phyloP scores from a whole-genome alignment of 2,797 vertebrate genomes.

The Siniperca scherzeri region DNA sequence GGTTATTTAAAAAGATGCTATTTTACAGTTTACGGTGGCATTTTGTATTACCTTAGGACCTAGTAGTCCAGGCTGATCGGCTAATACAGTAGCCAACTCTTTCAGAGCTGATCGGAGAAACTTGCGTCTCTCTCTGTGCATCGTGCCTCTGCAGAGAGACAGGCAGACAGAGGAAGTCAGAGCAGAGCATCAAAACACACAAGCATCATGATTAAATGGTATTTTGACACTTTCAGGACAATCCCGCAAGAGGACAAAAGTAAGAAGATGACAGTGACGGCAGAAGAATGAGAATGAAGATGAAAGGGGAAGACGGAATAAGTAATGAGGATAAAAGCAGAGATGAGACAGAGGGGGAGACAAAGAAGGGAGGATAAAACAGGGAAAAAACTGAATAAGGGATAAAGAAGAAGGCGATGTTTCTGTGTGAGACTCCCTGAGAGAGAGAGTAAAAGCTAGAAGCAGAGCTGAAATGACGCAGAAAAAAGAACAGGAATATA shows the following conservation, averaged over 20 bases:
- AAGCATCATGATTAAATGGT: slow-evolving; percentile 37
- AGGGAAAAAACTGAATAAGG: slow-evolving; percentile 4
- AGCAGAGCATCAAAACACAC: slow-evolving; percentile 38
- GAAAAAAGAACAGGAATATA: slow-evolving; percentile 13
- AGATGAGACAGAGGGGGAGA: slow-evolving; percentile 39
- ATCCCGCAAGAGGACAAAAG: slow-evolving; percentile 57
- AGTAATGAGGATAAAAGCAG: slow-evolving; percentile 63
- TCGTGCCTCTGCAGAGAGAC: slow-evolving; percentile 89
- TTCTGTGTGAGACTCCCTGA: slow-evolving; percentile 43
- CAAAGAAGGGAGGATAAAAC: slow-evolving; percentile 28
- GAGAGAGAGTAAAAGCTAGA: slow-evolving; percentile 9
- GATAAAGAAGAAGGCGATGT: slow-evolving; percentile 36
- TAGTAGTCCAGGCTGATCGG: slow-evolving; percentile 97
- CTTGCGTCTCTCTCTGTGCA: slow-evolving; percentile 97
- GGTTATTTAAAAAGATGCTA: slow-evolving; percentile 75
- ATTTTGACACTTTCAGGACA: slow-evolving; percentile 75
- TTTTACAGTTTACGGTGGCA: slow-evolving; percentile 58
- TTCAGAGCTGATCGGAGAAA: slow-evolving; percentile 97
- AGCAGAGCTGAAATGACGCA: slow-evolving; percentile 17
- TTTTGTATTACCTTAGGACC: slow-evolving; percentile 92
- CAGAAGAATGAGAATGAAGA: slow-evolving; percentile 58
- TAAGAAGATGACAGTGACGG: slow-evolving; percentile 48
- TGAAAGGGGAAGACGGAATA: slow-evolving; percentile 68
- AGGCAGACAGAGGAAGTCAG: slow-evolving; percentile 47
- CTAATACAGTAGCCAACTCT: slow-evolving; percentile 95